Conservation (phyloP, 2,797 vertebrate species). For the Acipenser transmontanus region DNA sequence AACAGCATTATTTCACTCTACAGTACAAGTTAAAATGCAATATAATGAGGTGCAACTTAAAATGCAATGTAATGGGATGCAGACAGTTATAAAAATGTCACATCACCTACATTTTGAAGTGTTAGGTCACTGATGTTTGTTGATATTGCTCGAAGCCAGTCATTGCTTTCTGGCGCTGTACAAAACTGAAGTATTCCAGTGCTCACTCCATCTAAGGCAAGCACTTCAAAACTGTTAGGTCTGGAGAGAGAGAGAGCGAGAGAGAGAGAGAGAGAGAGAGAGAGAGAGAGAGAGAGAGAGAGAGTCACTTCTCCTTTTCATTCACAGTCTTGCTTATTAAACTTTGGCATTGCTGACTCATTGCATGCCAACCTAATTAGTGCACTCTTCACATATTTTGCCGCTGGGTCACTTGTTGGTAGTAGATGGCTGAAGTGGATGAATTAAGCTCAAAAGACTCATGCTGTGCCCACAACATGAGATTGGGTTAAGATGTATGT, state of each 20-base stretch:
- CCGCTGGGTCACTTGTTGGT: too few relatives aligned
- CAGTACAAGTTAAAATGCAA: too few relatives aligned
- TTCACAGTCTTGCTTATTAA: too few relatives aligned
- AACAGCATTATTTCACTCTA: too few relatives aligned
- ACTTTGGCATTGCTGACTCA: too few relatives aligned
- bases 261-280: background rate
- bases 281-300: too few relatives aligned
- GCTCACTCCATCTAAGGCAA: slow-evolving; percentile 74
- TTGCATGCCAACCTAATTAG: too few relatives aligned
- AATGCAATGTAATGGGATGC: background rate
- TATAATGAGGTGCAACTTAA: background rate
- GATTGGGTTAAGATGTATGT: too few relatives aligned
- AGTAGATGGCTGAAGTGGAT: too few relatives aligned
- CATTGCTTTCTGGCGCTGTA: slow-evolving; percentile 78
- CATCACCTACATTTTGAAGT: slow-evolving; percentile 74
- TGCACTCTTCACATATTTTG: too few relatives aligned
- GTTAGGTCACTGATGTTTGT: slow-evolving; percentile 80
- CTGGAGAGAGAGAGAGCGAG: slow-evolving; percentile 44
- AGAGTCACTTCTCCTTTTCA: background rate
- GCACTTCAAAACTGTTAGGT: slow-evolving; percentile 82
- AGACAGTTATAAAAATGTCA: background rate
- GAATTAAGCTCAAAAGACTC: too few relatives aligned
- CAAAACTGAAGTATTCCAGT: slow-evolving; percentile 82
- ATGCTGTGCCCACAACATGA: too few relatives aligned
- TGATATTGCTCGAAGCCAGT: slow-evolving; percentile 88